A percentile compares a stretch with the other conserved stretches of the same genome.
phyloP scores from a whole-genome alignment of 2,888 invertebrate genomes.

The Rutpela maculata region DNA sequence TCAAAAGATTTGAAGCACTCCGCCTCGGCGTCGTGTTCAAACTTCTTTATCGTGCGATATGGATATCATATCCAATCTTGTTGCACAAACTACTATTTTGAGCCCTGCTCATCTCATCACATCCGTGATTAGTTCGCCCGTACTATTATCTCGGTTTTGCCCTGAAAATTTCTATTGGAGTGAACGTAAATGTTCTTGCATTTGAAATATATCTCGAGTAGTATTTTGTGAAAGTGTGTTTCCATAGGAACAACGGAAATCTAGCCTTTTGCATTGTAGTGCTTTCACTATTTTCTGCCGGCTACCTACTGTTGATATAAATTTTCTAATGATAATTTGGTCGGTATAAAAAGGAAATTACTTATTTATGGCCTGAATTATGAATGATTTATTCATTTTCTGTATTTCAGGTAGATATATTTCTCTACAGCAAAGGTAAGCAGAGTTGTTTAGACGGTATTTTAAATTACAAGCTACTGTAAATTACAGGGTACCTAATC shows the following conservation, averaged over 20 bases:
- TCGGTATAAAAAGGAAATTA: background rate
- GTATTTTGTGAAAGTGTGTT: constrained; percentile 7
- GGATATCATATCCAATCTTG: too few species aligned
- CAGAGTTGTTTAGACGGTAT: too few species aligned
- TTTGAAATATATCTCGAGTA: background rate
- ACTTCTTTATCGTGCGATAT: too few species aligned
- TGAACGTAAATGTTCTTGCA: background rate
- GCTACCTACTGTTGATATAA: background rate
- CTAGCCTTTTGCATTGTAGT: background rate
- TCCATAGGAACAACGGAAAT: constrained; percentile 1
- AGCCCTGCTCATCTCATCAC: background rate
- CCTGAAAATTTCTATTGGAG: background rate
- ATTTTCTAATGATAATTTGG: background rate
- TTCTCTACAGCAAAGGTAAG: background rate
- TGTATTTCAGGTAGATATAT: background rate
- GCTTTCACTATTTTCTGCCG: background rate
- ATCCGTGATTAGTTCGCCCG: background rate
- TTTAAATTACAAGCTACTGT: too few species aligned
- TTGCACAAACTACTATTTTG: too few species aligned
- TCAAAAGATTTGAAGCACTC: too few species aligned
- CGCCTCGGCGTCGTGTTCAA: too few species aligned
- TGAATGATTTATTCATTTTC: background rate
- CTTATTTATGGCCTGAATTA: background rate
- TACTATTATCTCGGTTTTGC: background rate
- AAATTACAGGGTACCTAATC: too few species aligned